Evolutionary conservation across 2,797 vertebrate species (phyloP).

Genomic region (Simalia tracyae): DNA sequence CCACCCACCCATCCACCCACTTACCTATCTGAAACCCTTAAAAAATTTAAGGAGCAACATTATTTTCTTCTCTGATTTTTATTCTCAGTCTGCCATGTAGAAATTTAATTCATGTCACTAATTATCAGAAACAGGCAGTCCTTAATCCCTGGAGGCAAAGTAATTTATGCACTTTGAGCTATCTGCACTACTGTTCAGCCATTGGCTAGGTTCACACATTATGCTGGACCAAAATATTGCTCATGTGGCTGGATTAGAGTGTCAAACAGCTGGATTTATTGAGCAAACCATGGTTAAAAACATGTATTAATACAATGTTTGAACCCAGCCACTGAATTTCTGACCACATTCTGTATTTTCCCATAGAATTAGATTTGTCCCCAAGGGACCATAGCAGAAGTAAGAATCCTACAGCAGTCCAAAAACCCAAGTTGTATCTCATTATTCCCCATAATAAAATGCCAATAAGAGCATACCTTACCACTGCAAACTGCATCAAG

Average conservation of each 20-base stretch:
- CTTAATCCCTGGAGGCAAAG: not conserved
- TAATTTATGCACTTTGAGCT: no score
- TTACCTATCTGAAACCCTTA: not conserved
- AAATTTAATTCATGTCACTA: not conserved
- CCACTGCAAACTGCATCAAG: not conserved
- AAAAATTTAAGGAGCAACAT: not conserved
- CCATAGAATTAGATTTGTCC: not conserved
- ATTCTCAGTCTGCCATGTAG: not conserved
- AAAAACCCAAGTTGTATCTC: not conserved
- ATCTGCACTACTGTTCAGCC: not conserved
- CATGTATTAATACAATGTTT: not conserved
- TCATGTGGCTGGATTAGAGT: not conserved
- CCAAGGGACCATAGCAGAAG: not conserved
- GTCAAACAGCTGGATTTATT: not conserved
- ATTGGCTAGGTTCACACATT: not conserved
- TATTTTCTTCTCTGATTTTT: not conserved
- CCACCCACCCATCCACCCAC: not conserved
- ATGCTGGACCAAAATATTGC: not conserved
- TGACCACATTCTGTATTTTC: not conserved
- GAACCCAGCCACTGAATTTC: not conserved
- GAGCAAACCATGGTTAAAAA: not conserved
- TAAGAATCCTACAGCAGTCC: not conserved
- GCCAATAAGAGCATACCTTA: not conserved
- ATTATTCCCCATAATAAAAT: not conserved
- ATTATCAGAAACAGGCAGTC: not conserved